Conservation (phyloP, 2,113 vertebrate genomes). For the Calonectris borealis region DNA sequence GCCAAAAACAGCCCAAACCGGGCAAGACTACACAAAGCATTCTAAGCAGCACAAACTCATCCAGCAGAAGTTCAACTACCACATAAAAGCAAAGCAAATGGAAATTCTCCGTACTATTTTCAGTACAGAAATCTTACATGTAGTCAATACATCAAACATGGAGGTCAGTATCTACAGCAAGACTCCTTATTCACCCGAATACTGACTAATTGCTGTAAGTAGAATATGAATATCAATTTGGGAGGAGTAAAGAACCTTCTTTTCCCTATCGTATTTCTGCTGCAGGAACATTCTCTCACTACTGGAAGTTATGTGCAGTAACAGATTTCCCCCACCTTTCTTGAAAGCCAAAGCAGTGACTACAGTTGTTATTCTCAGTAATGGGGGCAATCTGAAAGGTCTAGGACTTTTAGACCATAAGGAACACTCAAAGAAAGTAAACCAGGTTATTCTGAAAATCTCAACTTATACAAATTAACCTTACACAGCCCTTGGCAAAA, state of each 20-base stretch:
- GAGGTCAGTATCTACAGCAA: background rate
- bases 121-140: background rate
- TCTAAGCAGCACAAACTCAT: background rate
- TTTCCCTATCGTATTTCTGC: background rate
- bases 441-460: background rate
- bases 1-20: background rate
- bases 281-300: background rate
- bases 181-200: background rate
- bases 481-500: background rate
- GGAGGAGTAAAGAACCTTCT: background rate
- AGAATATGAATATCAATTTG: background rate
- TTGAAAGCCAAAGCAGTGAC: background rate
- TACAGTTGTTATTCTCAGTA: background rate
- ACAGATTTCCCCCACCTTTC: background rate
- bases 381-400: background rate
- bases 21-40: background rate
- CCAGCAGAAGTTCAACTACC: background rate
- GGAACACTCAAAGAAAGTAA: background rate
- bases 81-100: background rate
- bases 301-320: fast-evolving
- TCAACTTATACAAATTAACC: background rate
- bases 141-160: background rate
- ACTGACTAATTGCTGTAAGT: background rate
- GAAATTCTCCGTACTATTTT: background rate
- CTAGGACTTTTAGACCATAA: background rate